These are phyloP conservation scores for Popillia japonica DNA, from an alignment of 1,140 invertebrate species.

Conservation along the genomic window DNA sequence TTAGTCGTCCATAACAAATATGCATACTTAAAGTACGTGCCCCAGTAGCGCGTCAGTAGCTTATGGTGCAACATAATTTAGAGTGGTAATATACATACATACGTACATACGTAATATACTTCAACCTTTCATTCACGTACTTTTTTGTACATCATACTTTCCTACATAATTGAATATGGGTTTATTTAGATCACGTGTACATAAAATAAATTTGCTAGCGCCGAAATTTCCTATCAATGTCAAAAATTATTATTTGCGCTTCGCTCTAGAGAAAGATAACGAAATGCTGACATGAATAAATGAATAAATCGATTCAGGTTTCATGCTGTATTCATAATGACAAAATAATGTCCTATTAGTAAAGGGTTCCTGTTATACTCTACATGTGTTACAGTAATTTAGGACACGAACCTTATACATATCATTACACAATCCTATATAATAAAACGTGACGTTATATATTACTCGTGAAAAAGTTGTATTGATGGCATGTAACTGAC, in stretches of 20 bases:
- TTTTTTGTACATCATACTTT: not conserved
- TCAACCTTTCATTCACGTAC: not conserved
- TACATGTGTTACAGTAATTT: not conserved
- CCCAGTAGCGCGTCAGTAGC: not conserved
- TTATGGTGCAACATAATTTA: not conserved
- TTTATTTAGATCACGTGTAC: constrained; percentile 9
- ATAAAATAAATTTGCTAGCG: constrained; percentile 1
- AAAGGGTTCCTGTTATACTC: not conserved
- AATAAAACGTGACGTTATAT: no score
- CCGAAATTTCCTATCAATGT: constrained; percentile 15
- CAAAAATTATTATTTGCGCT: constrained; percentile 3
- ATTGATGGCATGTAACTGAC: no score
- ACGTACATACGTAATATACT: not conserved
- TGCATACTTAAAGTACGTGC: not conserved
- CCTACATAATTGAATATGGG: not conserved
- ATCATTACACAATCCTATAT: no score
- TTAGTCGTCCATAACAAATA: not conserved
- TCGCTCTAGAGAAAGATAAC: not conserved
- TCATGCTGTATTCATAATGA: constrained; percentile 11
- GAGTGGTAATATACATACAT: not conserved
- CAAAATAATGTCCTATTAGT: constrained; percentile 3
- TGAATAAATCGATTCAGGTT: constrained; percentile 7
- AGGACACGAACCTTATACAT: not conserved
- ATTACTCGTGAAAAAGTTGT: no score
- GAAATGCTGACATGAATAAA: not conserved